Conservation (phyloP, 2,888 invertebrate genomes). For the Trissolcus brochymenae region DNA sequence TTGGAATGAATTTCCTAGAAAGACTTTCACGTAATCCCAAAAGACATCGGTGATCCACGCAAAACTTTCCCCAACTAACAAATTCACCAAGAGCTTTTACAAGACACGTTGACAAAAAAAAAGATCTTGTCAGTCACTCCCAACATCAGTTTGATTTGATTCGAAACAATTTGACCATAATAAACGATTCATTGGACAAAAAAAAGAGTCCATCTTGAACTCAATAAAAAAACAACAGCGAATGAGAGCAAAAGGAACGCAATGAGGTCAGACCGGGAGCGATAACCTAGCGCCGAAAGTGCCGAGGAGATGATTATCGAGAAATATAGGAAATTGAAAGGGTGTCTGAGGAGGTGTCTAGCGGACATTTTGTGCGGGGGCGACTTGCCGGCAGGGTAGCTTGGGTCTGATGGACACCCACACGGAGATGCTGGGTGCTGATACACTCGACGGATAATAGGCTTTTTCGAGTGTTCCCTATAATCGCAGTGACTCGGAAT, state of each 20-base stretch:
- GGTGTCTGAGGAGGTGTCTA: constrained; percentile 74
- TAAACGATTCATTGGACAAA: constrained; percentile 14
- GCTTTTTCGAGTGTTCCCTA: constrained; percentile 50
- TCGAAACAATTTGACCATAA: constrained; percentile 20
- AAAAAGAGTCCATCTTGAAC: constrained; percentile 17
- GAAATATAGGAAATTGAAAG: constrained; percentile 75
- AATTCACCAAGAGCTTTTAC: no score
- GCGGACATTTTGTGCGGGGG: constrained; percentile 55
- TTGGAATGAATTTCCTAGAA: no score
- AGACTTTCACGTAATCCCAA: no score
- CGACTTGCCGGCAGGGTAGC: constrained; percentile 56
- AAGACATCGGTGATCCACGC: no score
- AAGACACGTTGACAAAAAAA: background rate
- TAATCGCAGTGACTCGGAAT: constrained; percentile 54
- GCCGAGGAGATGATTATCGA: constrained; percentile 71
- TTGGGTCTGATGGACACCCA: constrained; percentile 55
- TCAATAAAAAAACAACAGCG: constrained; percentile 28
- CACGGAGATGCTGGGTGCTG: constrained; percentile 55
- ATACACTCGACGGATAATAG: constrained; percentile 56
- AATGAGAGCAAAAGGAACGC: constrained; percentile 18
- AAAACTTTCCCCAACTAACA: no score
- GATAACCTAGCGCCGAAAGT: constrained; percentile 49
- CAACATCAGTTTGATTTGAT: constrained; percentile 1
- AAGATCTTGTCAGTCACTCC: constrained; percentile 13
- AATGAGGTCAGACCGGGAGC: constrained; percentile 45